Conservation (phyloP, 2,113 vertebrate genomes). For the Elgaria multicarinata region DNA sequence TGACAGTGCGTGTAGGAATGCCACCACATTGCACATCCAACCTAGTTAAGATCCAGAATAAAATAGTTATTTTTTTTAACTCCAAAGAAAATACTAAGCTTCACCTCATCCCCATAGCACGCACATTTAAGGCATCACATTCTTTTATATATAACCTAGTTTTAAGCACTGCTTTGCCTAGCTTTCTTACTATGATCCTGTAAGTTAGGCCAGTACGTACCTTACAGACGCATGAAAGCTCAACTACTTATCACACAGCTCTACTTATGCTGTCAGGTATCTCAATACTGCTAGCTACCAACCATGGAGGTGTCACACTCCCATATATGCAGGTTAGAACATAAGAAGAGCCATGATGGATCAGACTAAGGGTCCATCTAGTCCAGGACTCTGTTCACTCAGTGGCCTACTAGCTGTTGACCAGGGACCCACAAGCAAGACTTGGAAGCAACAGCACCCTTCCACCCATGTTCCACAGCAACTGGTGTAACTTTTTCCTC, state of each 20-base stretch:
- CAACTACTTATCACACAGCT: not conserved
- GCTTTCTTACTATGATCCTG: not conserved
- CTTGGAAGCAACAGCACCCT: too few relatives aligned
- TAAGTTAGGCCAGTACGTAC: not conserved
- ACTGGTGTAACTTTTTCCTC: not conserved
- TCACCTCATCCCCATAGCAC: not conserved
- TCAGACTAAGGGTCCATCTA: too few relatives aligned
- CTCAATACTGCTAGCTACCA: not conserved
- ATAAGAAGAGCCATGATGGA: too few relatives aligned
- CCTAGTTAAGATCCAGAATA: constrained; percentile 70
- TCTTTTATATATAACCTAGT: rapidly evolving
- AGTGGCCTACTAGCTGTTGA: too few relatives aligned
- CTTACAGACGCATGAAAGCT: not conserved
- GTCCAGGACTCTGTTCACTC: too few relatives aligned
- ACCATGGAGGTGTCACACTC: not conserved
- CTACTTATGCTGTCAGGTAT: not conserved
- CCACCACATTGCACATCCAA: constrained; percentile 85
- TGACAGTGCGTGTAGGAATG: constrained; percentile 81
- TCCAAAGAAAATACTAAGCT: not conserved
- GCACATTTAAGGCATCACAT: not conserved
- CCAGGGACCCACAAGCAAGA: too few relatives aligned
- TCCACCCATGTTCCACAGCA: too few relatives aligned
- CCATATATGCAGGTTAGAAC: too few relatives aligned
- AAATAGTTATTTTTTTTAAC: not conserved
- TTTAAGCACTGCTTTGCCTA: not conserved